Conservation (phyloP, 1,140 invertebrate genomes). For the Melitaea cinxia region DNA sequence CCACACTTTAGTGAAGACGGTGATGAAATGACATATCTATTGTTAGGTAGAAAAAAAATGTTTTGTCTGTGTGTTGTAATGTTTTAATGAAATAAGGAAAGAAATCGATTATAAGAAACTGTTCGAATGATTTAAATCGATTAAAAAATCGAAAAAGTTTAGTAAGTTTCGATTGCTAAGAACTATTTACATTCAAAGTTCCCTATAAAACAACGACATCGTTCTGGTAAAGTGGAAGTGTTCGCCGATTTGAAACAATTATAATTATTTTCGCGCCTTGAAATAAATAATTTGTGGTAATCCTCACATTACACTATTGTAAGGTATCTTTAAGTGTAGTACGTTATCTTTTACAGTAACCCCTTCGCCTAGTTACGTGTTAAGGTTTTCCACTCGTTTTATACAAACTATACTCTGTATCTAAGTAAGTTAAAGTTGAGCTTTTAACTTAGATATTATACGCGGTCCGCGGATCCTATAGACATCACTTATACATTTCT, state of each 20-base stretch:
- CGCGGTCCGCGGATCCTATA: slow-evolving; percentile 22
- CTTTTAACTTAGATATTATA: slow-evolving; percentile 63
- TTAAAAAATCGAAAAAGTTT: slow-evolving; percentile 32
- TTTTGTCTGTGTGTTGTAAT: slow-evolving; percentile 67
- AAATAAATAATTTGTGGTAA: not conserved
- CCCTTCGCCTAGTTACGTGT: slow-evolving; percentile 70
- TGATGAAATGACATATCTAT: slow-evolving; percentile 79
- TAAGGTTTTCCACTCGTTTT: slow-evolving; percentile 80
- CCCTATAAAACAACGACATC: slow-evolving; percentile 25
- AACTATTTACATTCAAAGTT: slow-evolving; percentile 17
- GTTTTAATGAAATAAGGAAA: slow-evolving; percentile 47
- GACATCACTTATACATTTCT: not conserved
- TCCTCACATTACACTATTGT: slow-evolving; percentile 58
- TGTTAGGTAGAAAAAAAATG: slow-evolving; percentile 75
- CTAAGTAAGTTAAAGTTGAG: slow-evolving; percentile 78
- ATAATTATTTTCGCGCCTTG: slow-evolving; percentile 15
- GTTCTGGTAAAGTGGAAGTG: slow-evolving; percentile 9
- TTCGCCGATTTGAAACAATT: slow-evolving; percentile 9
- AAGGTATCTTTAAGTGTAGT: slow-evolving; percentile 79
- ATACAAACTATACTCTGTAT: slow-evolving; percentile 78
- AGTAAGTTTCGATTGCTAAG: slow-evolving; percentile 26
- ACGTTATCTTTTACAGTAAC: slow-evolving; percentile 72
- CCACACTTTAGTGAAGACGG: slow-evolving; percentile 68
- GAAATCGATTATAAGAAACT: slow-evolving; percentile 36
- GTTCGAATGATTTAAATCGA: slow-evolving; percentile 32